Conservation (phyloP, 2,888 invertebrate species). For the Orthonychiurus folsomi region DNA sequence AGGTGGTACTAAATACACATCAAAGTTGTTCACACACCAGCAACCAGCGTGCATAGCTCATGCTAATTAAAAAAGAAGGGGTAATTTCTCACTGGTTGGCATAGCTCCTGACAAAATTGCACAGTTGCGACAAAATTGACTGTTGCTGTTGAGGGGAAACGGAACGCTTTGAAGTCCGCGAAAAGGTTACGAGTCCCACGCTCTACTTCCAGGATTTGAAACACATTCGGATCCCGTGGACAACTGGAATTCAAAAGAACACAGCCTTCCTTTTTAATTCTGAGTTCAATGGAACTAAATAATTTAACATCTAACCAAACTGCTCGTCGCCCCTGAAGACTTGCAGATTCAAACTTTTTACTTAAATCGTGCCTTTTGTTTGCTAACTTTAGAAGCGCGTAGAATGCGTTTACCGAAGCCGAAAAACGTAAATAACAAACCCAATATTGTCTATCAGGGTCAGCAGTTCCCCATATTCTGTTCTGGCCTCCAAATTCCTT, state of each 20-base stretch:
- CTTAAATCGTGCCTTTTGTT: no score
- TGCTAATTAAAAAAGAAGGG: no score
- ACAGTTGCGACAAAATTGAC: slow-evolving; percentile 48
- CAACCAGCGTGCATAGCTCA: no score
- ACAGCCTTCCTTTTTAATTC: no score
- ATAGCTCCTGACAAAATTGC: slow-evolving; percentile 47
- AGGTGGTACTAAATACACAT: no score
- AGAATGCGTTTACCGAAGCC: no score
- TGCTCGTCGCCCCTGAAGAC: no score
- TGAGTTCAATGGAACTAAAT: not conserved
- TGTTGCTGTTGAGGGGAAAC: slow-evolving; percentile 47
- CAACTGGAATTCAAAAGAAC: slow-evolving; percentile 42
- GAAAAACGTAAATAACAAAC: slow-evolving; percentile 41
- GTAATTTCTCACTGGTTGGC: slow-evolving; percentile 44
- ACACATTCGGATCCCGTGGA: slow-evolving; percentile 46
- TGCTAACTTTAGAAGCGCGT: no score
- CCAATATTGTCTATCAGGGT: slow-evolving; percentile 46
- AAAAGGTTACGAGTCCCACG: slow-evolving; percentile 43
- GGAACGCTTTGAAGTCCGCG: slow-evolving; percentile 47
- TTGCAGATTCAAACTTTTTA: no score
- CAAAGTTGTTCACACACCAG: no score
- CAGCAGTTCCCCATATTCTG: slow-evolving; percentile 46
- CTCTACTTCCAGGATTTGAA: slow-evolving; percentile 45
- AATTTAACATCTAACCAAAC: not conserved
- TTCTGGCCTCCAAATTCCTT: slow-evolving; percentile 46